A percentile compares a stretch with the other conserved stretches of the same genome.
Evolutionary conservation across 2,888 invertebrate species (phyloP).

Genomic region (Amphipoea oculea): DNA sequence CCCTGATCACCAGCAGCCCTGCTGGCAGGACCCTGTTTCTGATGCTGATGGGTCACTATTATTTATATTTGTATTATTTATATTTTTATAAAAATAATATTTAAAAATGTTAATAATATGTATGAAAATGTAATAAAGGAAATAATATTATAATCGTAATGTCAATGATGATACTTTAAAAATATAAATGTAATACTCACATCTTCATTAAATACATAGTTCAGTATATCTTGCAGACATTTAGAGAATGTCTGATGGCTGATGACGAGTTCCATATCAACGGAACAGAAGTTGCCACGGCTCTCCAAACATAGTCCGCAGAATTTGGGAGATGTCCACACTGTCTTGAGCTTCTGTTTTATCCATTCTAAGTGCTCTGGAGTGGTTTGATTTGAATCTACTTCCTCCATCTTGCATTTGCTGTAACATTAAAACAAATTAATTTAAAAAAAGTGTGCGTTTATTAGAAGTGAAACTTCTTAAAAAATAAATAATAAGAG

Average conservation of each 20-base stretch:
- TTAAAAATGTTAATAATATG: no score
- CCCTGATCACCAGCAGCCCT: neutral
- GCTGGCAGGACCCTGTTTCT: no score
- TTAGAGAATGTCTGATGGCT: conserved; percentile 67
- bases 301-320: conserved; percentile 74
- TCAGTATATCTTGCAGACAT: conserved; percentile 71
- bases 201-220: conserved; percentile 74
- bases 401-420: conserved; percentile 14
- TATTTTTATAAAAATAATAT: no score
- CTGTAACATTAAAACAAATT: conserved; percentile 12
- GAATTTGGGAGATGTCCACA: conserved; percentile 69
- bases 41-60: no score
- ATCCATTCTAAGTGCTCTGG: conserved; percentile 68
- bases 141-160: no score
- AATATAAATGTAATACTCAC: conserved; percentile 68
- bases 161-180: neutral
- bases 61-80: no score
- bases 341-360: conserved; percentile 67
- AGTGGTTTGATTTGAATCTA: neutral
- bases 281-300: conserved; percentile 62
- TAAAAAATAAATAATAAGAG: neutral
- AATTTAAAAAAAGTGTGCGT: neutral
- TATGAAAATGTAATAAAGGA: no score
- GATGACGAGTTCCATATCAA: conserved; percentile 71
- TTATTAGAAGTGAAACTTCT: no score